A percentile compares a stretch with the other conserved stretches of the same genome.
phyloP scores from a whole-genome alignment of 53 echinoderm and acorn worm species.

The Zoroaster sp. region DNA sequence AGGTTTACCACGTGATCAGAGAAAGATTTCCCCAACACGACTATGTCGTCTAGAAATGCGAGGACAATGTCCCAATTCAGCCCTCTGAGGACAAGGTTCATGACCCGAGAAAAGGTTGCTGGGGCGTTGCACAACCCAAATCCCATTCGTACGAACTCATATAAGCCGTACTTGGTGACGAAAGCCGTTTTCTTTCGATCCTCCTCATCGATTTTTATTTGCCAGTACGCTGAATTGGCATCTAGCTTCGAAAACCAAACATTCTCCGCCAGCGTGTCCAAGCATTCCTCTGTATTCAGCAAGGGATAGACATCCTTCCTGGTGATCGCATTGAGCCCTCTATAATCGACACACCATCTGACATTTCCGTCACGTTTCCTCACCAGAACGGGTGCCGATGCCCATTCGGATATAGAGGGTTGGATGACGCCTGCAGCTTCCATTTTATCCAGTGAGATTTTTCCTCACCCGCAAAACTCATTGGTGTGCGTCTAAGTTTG shows the following conservation, averaged over 20 bases:
- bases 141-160: too few species aligned
- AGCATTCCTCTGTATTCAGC: slow-evolving; percentile 61
- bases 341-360: slow-evolving; percentile 68
- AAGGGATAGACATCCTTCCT: slow-evolving; percentile 57
- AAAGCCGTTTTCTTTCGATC: slow-evolving; percentile 67
- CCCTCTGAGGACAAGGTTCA: slow-evolving; percentile 59
- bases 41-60: slow-evolving; percentile 63
- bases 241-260: slow-evolving; percentile 57
- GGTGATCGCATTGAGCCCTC: slow-evolving; percentile 56
- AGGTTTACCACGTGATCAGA: slow-evolving; percentile 47
- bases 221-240: slow-evolving; percentile 40
- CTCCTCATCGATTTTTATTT: not conserved
- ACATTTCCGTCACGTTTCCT: too few species aligned
- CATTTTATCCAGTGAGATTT: slow-evolving; percentile 31
- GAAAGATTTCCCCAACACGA: slow-evolving; percentile 42
- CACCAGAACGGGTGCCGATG: slow-evolving; percentile 55
- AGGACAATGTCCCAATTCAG: slow-evolving; percentile 62
- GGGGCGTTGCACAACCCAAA: slow-evolving; percentile 72
- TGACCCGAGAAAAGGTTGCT: slow-evolving; percentile 59
- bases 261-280: slow-evolving; percentile 56
- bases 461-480: slow-evolving; percentile 46
- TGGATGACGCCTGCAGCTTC: slow-evolving; percentile 56
- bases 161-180: too few species aligned
- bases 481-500: slow-evolving; percentile 24
- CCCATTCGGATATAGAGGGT: slow-evolving; percentile 18